A percentile compares a stretch with the other conserved stretches of the same genome.
These are phyloP conservation scores for Littorina saxatilis DNA, from an alignment of 1,140 invertebrate species.

Conservation along the genomic window DNA sequence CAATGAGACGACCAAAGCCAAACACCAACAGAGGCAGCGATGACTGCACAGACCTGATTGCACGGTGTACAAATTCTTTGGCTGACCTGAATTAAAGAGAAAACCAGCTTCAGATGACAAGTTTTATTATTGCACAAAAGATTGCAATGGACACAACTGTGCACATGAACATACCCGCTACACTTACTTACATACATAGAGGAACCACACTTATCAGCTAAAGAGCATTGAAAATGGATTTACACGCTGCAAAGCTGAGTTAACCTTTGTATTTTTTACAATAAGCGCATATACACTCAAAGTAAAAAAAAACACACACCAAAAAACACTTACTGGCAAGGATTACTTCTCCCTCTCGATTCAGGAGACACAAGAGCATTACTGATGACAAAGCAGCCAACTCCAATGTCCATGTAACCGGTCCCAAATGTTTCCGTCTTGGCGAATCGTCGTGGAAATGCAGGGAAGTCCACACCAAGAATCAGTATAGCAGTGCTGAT, in stretches of 20 bases:
- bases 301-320: too few species aligned
- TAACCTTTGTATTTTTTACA: too few species aligned
- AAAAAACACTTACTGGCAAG: slow-evolving; percentile 18
- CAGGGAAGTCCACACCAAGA: slow-evolving; percentile 92
- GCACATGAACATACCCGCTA: too few species aligned
- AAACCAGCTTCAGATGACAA: too few species aligned
- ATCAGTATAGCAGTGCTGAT: slow-evolving; percentile 89
- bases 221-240: too few species aligned
- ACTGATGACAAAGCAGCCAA: slow-evolving; percentile 91
- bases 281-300: too few species aligned
- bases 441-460: slow-evolving; percentile 88
- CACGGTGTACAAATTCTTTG: slow-evolving; percentile 19
- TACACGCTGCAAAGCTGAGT: too few species aligned
- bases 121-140: too few species aligned
- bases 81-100: slow-evolving; percentile 21
- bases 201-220: too few species aligned
- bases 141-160: too few species aligned
- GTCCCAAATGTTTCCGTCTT: slow-evolving; percentile 93
- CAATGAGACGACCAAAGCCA: slow-evolving; percentile 81
- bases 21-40: slow-evolving; percentile 76
- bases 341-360: slow-evolving; percentile 64
- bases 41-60: slow-evolving; percentile 50
- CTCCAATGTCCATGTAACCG: slow-evolving; percentile 95
- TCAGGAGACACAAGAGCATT: slow-evolving; percentile 88
- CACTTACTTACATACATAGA: too few species aligned